Evolutionary conservation across 2,113 vertebrate genomes (phyloP).

Genomic region (Pristiophorus japonicus): DNA sequence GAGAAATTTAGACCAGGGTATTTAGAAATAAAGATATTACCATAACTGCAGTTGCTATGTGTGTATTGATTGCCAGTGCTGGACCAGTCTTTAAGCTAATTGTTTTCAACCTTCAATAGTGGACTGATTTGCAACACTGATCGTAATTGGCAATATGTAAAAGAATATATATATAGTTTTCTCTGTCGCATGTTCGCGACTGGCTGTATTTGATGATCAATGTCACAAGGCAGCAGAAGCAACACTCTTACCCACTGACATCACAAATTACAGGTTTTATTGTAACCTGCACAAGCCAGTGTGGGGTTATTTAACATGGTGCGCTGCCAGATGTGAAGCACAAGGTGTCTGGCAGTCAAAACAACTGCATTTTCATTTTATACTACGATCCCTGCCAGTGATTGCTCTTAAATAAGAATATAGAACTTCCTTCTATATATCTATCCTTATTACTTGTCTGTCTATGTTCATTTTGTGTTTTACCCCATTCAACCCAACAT

Average conservation of each 20-base stretch:
- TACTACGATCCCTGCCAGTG: not conserved
- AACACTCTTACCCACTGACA: not conserved
- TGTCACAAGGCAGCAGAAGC: not conserved
- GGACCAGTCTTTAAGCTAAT: not conserved
- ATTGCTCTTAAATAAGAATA: not conserved
- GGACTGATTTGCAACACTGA: not conserved
- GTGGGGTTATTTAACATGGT: not conserved
- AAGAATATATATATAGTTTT: not conserved
- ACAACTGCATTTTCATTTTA: not conserved
- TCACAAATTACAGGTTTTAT: too few species aligned
- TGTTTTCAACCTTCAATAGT: not conserved
- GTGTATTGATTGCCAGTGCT: not conserved
- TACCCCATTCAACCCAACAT: not conserved
- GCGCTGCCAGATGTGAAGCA: not conserved
- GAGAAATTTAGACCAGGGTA: not conserved
- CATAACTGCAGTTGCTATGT: not conserved
- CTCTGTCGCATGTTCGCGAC: not conserved
- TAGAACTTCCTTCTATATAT: too few species aligned
- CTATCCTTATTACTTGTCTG: not conserved
- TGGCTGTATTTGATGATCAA: not conserved
- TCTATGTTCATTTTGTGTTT: not conserved
- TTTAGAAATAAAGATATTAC: not conserved
- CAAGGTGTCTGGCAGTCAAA: not conserved
- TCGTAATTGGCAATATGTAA: not conserved
- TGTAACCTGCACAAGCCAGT: not conserved